phyloP scores from a whole-genome alignment of 2,888 invertebrate genomes.

The Adela reaumurella region DNA sequence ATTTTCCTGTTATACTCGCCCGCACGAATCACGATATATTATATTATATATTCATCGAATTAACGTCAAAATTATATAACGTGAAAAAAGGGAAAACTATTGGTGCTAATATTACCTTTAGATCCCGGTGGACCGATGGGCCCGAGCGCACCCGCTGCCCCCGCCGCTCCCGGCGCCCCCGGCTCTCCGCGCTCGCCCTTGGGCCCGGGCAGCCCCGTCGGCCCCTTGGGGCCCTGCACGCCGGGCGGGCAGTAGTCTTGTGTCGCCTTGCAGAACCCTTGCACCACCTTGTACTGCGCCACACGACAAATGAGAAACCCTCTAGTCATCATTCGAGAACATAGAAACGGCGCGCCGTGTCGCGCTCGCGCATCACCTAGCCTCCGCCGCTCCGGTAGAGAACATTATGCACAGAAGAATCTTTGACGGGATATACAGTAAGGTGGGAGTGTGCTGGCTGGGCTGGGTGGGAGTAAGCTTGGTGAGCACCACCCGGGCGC shows the following conservation, averaged over 20 bases:
- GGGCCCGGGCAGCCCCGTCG: constrained; percentile 56
- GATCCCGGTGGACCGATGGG: constrained; percentile 61
- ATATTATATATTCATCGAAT: constrained; percentile 15
- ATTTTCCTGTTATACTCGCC: no score
- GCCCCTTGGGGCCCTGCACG: constrained; percentile 61
- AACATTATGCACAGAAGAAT: no score
- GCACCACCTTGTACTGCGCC: constrained; percentile 72
- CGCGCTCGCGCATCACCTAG: no score
- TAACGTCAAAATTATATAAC: constrained; percentile 8
- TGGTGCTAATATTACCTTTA: constrained; percentile 32
- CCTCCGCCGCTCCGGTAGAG: no score
- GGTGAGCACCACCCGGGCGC: no score
- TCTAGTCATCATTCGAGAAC: no score
- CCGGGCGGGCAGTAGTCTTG: constrained; percentile 76
- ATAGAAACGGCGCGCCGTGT: no score
- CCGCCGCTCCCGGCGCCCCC: constrained; percentile 68
- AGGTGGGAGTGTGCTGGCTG: no score
- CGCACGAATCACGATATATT: no score
- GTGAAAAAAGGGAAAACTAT: neutral
- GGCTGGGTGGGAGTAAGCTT: no score
- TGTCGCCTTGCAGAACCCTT: constrained; percentile 80
- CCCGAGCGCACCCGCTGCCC: constrained; percentile 66
- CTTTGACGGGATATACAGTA: no score
- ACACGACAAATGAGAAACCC: no score
- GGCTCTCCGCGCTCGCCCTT: constrained; percentile 64